phyloP scores from a whole-genome alignment of 2,797 vertebrate species.

The Malurus splendens region DNA sequence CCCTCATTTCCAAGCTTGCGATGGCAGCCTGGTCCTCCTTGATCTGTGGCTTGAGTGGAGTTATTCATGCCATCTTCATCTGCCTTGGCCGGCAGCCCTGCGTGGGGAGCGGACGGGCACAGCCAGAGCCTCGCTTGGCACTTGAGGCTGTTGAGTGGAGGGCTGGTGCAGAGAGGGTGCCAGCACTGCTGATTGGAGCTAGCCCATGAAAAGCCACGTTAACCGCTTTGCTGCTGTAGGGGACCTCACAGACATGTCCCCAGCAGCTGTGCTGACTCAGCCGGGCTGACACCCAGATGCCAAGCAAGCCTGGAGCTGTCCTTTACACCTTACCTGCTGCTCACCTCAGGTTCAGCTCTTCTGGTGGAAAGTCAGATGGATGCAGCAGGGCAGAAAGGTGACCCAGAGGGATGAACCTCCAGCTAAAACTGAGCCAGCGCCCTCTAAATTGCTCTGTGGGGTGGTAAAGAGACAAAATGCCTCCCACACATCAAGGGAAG shows the following conservation, averaged over 20 bases:
- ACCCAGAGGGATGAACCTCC: neutral
- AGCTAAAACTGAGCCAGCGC: neutral
- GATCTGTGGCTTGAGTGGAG: conserved; percentile 3
- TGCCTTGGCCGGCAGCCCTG: conserved; percentile 28
- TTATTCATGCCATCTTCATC: conserved; percentile 33
- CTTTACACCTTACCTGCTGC: neutral
- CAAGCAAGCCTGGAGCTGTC: neutral
- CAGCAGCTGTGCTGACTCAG: neutral
- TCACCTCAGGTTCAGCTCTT: neutral
- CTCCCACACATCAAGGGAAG: neutral
- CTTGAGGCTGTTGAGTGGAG: conserved; percentile 18
- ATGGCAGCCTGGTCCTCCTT: conserved; percentile 13
- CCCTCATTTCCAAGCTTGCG: neutral
- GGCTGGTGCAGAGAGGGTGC: neutral
- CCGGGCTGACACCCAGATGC: neutral
- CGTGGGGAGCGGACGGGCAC: neutral
- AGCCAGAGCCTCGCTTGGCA: conserved; percentile 16
- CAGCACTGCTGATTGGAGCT: neutral
- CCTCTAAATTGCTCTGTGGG: neutral
- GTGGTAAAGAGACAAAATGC: neutral
- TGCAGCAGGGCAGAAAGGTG: neutral
- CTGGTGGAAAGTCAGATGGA: neutral
- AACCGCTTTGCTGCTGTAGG: neutral
- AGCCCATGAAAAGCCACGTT: neutral
- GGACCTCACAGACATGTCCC: neutral